Conservation (phyloP, 2,797 vertebrate species). For the Syngnathus rostellatus region DNA sequence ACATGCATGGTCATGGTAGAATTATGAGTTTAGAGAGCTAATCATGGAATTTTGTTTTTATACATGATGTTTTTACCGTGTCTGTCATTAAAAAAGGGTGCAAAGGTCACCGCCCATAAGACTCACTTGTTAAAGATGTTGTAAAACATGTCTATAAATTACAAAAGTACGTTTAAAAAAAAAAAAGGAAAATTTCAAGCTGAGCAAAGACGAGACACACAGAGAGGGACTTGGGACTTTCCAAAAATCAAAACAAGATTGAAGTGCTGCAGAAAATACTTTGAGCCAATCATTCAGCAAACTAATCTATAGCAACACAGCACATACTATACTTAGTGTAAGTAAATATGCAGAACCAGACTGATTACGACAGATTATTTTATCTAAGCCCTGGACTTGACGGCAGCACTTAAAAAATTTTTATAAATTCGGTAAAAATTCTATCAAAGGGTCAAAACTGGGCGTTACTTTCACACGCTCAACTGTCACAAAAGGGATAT, state of each 20-base stretch:
- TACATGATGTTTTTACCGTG: not conserved
- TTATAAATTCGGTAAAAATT: not conserved
- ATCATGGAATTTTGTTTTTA: not conserved
- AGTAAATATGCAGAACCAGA: not conserved
- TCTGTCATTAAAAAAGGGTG: constrained; percentile 5
- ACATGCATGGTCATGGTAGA: not conserved
- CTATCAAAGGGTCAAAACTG: not conserved
- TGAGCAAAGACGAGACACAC: not conserved
- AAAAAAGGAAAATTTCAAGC: not conserved
- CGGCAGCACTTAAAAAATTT: not conserved
- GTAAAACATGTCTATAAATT: constrained; percentile 21
- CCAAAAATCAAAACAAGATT: not conserved
- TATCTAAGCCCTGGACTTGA: not conserved
- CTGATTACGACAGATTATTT: not conserved
- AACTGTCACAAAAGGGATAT: not conserved
- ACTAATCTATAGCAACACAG: not conserved
- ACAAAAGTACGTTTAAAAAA: constrained; percentile 1
- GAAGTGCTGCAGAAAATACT: not conserved
- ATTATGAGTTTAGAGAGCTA: not conserved
- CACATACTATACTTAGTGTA: not conserved
- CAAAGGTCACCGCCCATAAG: constrained; percentile 23
- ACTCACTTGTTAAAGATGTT: constrained; percentile 5
- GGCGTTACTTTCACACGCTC: not conserved
- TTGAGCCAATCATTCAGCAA: not conserved
- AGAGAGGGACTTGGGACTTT: not conserved